Base-by-base conservation (phyloP, 2,113 vertebrate species). In the Bos javanicus region DNA sequence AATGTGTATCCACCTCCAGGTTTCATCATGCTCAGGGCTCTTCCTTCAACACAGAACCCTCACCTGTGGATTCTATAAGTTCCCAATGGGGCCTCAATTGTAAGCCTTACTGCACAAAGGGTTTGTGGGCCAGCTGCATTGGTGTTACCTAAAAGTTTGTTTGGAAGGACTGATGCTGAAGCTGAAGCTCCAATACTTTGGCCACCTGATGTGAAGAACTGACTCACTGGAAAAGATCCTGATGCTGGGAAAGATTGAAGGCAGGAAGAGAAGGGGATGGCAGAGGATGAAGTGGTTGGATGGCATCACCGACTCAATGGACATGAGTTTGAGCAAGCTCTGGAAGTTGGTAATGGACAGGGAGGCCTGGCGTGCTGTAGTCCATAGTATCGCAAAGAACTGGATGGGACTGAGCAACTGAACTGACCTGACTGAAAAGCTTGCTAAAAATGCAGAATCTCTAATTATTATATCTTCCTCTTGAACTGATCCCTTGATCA, bases 1-100 rank as follows among this genome's bases (percentile, higher is more conserved):
- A 11, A 33, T 9, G 36, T 0, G 17, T 23, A 33, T 3, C 3
- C 9, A 36, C 11, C 26, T 17, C 7, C 10, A 43, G 39, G 2
- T 28, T 87, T 87, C 7, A 60, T 43, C 60, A 57, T 80, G n/a
- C 4, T 78, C 30, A 19, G 39, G 4, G 80, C 4, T 92, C 16
- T 56, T 80, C 8, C 71, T 57, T 33, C 59, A 78, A 92, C 16
- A 50, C 43, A 64, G 33, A 46, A 11, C 48, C 62, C 48, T 94
- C 17, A 7, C 17, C 33, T 26, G 8, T 5, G 7, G 57, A 33
- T 26, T 71, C 52, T 78, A 5, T 33, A 28, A 67, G 54, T 36
- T 43, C 3, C 3, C 56, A 16, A 3, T 54, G 28, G 21, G 28
- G 56, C n/a, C 39, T 54, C 5, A 50, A 8, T 4, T 13, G 17